Evolutionary conservation across 2,888 invertebrate species (phyloP).

Genomic region (Coelinius sp.): DNA sequence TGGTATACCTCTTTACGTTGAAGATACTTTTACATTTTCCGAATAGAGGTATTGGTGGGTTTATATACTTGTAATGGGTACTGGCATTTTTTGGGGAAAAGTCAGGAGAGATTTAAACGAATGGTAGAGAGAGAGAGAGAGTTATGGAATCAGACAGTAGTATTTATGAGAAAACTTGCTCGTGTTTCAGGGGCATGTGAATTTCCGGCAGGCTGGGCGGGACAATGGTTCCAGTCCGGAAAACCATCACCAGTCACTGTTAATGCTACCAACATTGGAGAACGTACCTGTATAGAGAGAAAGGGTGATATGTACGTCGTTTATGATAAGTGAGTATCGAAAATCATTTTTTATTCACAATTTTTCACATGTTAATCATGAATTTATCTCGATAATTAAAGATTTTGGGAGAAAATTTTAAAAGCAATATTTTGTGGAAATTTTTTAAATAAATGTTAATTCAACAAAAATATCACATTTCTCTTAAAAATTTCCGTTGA

Average conservation of each 20-base stretch:
- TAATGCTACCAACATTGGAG: conserved; percentile 73
- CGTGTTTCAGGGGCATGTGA: conserved; percentile 77
- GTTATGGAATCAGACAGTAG: conserved; percentile 28
- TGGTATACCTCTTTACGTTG: conserved; percentile 37
- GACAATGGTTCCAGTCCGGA: conserved; percentile 83
- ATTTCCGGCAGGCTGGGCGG: conserved; percentile 80
- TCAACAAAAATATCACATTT: no score
- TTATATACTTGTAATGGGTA: conserved; percentile 19
- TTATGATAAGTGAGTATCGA: conserved; percentile 56
- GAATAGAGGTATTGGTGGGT: not conserved
- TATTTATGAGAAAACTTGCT: conserved; percentile 49
- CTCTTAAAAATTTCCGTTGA: no score
- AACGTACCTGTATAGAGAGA: conserved; percentile 77
- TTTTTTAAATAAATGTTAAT: no score
- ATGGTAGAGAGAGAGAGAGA: not conserved
- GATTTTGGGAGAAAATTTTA: no score
- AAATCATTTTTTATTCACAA: conserved; percentile 12
- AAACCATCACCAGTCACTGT: conserved; percentile 68
- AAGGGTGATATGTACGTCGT: conserved; percentile 77
- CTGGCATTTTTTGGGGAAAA: not conserved
- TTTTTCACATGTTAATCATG: no score
- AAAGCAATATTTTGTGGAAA: no score
- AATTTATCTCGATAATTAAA: no score
- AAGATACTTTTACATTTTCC: not conserved
- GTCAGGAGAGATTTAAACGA: conserved; percentile 34